Conservation (phyloP, 2,797 vertebrate species). For the Erethizon dorsatum region DNA sequence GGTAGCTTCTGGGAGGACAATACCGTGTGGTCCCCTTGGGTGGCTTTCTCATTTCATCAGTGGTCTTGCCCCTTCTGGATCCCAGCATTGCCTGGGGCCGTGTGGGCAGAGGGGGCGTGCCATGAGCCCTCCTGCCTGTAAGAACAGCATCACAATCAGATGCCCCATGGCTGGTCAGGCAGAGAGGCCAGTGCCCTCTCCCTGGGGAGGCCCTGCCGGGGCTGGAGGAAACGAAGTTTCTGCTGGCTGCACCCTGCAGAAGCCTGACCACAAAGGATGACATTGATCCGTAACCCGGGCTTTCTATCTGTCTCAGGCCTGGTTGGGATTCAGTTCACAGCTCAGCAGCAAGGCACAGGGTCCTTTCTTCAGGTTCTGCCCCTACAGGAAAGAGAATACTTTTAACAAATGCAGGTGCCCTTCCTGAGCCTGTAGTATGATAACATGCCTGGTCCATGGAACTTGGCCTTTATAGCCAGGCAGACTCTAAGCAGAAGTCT, state of each 20-base stretch:
- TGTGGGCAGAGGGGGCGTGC: rapidly evolving
- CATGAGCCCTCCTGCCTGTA: no score
- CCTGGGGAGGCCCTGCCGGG: rapidly evolving
- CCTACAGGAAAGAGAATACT: no score
- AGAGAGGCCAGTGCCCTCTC: rapidly evolving
- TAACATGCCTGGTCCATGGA: not conserved
- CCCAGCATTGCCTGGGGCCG: not conserved
- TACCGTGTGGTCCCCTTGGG: not conserved
- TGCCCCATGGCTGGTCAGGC: not conserved
- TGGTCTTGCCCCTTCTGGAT: no score
- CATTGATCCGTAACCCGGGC: rapidly evolving
- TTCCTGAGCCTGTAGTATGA: not conserved
- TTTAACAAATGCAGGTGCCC: not conserved
- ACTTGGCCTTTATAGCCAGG: not conserved
- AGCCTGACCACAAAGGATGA: no score
- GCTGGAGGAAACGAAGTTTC: not conserved
- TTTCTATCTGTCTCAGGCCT: not conserved
- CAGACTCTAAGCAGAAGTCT: not conserved
- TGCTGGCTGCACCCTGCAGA: not conserved
- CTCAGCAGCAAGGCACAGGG: not conserved
- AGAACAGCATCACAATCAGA: not conserved
- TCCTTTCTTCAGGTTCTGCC: not conserved
- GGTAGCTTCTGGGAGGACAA: not conserved
- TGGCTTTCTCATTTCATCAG: not conserved
- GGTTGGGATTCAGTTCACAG: not conserved